Evolutionary conservation across 2,888 invertebrate genomes (phyloP).

Genomic region (Poecilobothrus nobilitatus): DNA sequence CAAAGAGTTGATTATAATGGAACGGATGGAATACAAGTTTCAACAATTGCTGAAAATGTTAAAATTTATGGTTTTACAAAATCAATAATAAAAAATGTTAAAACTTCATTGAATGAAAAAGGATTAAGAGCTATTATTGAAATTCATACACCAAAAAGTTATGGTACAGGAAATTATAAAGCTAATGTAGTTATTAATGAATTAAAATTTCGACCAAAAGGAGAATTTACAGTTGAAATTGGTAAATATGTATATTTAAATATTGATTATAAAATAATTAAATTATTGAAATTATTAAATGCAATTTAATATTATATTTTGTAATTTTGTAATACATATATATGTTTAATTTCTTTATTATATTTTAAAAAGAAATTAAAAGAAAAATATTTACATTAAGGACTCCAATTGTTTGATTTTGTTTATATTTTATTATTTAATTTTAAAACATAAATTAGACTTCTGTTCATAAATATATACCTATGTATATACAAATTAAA

Average conservation of each 20-base stretch:
- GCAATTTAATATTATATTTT: too few species aligned
- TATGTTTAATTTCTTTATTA: too few species aligned
- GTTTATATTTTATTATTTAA: too few species aligned
- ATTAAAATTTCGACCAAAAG: conserved; percentile 49
- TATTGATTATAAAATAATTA: too few species aligned
- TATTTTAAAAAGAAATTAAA: too few species aligned
- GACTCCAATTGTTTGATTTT: too few species aligned
- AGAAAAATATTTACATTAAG: too few species aligned
- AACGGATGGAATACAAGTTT: conserved; percentile 27
- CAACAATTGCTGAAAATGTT: conserved; percentile 41
- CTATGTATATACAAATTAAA: too few species aligned
- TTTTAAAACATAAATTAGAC: too few species aligned
- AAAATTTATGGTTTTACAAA: conserved; percentile 46
- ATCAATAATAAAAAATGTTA: conserved; percentile 47
- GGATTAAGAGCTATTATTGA: conserved; percentile 53
- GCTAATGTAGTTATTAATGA: conserved; percentile 39
- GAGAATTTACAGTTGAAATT: conserved; percentile 34
- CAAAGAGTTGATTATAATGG: conserved; percentile 15
- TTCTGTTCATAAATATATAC: too few species aligned
- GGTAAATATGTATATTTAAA: conserved; percentile 29
- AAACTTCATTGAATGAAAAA: conserved; percentile 46
- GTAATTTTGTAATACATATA: too few species aligned
- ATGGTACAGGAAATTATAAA: conserved; percentile 49
- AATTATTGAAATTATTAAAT: too few species aligned
- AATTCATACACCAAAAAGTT: conserved; percentile 47